Evolutionary conservation across 1,140 invertebrate species (phyloP).

Genomic region (Aphaenogaster ashmeadi): DNA sequence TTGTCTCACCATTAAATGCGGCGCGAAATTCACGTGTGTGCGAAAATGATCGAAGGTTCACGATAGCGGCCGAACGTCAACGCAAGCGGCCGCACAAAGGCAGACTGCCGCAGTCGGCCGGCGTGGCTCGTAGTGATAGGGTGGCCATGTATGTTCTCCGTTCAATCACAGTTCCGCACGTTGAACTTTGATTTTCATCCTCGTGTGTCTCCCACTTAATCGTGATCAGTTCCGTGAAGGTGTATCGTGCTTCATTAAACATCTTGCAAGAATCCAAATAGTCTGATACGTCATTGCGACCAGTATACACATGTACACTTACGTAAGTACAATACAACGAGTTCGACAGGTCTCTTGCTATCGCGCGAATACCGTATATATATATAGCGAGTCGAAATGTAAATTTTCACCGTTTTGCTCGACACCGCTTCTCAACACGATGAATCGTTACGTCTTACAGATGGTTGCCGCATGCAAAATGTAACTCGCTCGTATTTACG

Average conservation of each 20-base stretch:
- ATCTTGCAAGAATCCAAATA: neutral
- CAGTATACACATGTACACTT: conserved; percentile 36
- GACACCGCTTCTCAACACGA: neutral
- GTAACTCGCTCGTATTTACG: neutral
- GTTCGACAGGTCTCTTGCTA: neutral
- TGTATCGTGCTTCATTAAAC: neutral
- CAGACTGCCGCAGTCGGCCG: conserved; percentile 57
- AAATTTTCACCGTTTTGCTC: neutral
- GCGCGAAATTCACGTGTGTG: conserved; percentile 58
- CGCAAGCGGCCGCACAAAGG: neutral
- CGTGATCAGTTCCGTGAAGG: conserved; percentile 26
- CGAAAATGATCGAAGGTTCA: conserved; percentile 46
- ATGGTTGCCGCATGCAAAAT: neutral
- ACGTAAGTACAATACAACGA: conserved; percentile 66
- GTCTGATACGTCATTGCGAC: neutral
- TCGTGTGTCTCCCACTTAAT: neutral
- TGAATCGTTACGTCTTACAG: neutral
- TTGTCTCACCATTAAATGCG: neutral
- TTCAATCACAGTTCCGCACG: neutral
- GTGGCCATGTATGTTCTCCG: neutral
- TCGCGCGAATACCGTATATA: neutral
- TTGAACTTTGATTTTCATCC: conserved; percentile 26
- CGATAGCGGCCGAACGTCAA: neutral
- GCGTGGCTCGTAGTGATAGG: conserved; percentile 22
- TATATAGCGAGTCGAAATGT: neutral